These are phyloP conservation scores for Siderastrea radians DNA, from an alignment of 92 coral and sea anemone genomes.

Conservation along the genomic window DNA sequence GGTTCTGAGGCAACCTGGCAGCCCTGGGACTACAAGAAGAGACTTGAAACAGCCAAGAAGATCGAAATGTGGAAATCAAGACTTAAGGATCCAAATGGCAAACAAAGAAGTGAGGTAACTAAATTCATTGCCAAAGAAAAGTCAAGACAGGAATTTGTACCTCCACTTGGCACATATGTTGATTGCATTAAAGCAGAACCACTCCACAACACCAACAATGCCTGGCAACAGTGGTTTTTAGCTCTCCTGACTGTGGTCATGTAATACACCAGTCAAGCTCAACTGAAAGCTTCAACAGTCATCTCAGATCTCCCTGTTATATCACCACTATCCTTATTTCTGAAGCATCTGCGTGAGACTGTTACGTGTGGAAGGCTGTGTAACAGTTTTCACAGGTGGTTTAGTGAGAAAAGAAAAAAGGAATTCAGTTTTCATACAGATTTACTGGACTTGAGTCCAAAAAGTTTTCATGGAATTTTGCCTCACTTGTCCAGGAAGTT, in stretches of 20 bases:
- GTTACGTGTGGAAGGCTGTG: constrained; percentile 68
- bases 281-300: constrained; percentile 56
- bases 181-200: constrained; percentile 61
- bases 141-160: constrained; percentile 62
- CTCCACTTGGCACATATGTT: constrained; percentile 68
- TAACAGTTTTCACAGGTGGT: constrained; percentile 58
- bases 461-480: constrained; percentile 69
- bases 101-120: constrained; percentile 55
- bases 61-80: constrained; percentile 21
- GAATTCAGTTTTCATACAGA: constrained; percentile 55
- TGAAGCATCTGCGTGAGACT: constrained; percentile 46
- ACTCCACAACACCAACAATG: constrained; percentile 65
- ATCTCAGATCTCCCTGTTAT: constrained; percentile 53
- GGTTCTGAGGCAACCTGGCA: constrained; percentile 50
- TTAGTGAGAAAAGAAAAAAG: constrained; percentile 67
- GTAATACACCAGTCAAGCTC: constrained; percentile 20
- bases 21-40: constrained; percentile 47
- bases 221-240: constrained; percentile 73
- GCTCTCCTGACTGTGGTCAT: constrained; percentile 41
- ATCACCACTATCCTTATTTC: constrained; percentile 44
- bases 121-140: constrained; percentile 57
- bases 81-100: constrained; percentile 50
- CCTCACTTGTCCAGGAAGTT: constrained; percentile 56
- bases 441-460: constrained; percentile 77
- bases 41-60: constrained; percentile 45